Evolutionary conservation across 2,888 invertebrate species (phyloP).

Genomic region (Phengaris alcon): DNA sequence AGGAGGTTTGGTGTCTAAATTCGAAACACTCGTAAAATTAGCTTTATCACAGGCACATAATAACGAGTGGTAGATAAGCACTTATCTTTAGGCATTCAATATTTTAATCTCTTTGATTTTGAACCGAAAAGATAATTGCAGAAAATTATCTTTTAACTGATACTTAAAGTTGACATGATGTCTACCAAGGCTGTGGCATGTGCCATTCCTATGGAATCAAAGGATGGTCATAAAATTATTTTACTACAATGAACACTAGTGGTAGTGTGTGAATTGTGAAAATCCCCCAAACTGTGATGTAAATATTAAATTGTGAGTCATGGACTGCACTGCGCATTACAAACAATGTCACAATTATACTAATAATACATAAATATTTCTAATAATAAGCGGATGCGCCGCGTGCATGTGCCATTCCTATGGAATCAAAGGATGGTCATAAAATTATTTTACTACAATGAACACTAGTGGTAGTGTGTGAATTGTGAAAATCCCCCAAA

Average conservation of each 20-base stretch:
- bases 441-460: slow-evolving; percentile 1
- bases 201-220: neutral
- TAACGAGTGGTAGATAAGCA: no score
- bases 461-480: neutral
- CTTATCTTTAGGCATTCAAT: no score
- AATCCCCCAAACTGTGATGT: neutral
- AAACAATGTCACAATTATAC: slow-evolving; percentile 9
- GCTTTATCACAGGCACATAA: no score
- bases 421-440: neutral
- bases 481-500: slow-evolving; percentile 1
- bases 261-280: neutral
- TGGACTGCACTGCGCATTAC: neutral
- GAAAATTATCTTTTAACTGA: neutral
- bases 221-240: neutral
- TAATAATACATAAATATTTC: slow-evolving; percentile 17
- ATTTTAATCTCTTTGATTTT: no score
- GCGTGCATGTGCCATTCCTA: neutral
- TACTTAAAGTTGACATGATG: neutral
- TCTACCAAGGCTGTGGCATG: neutral
- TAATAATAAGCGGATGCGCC: slow-evolving; percentile 23
- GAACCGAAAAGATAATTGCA: neutral
- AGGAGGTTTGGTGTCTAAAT: neutral
- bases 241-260: neutral
- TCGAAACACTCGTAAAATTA: no score
- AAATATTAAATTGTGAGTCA: slow-evolving; percentile 4